These are phyloP conservation scores for Ceyx melanurus DNA, from an alignment of 2,113 vertebrate species.

Conservation along the genomic window DNA sequence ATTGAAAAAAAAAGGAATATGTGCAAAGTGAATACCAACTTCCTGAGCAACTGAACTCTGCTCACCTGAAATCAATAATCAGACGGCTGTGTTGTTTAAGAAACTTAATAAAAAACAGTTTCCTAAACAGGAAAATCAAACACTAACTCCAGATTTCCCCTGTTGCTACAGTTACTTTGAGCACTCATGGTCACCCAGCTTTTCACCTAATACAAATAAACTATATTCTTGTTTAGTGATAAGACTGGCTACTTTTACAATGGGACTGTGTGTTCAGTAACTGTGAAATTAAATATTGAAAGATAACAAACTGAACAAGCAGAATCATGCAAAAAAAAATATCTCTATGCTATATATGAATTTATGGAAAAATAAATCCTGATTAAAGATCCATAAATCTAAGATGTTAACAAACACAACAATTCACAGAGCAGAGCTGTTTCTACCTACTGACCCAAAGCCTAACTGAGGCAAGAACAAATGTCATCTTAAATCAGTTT, in stretches of 20 bases:
- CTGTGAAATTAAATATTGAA: background rate
- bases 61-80: conserved; percentile 9
- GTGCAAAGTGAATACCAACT: background rate
- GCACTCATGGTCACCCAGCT: background rate
- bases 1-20: background rate
- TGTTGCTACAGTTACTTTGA: background rate
- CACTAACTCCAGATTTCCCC: background rate
- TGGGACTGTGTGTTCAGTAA: background rate
- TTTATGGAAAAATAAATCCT: background rate
- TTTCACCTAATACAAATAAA: background rate
- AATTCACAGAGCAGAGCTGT: background rate
- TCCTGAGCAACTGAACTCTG: background rate
- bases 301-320: background rate
- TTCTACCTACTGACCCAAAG: background rate
- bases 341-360: background rate
- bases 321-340: background rate
- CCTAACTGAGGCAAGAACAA: background rate
- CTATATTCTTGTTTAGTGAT: background rate
- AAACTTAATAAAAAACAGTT: background rate
- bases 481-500: background rate
- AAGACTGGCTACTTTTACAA: background rate
- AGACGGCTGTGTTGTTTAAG: background rate
- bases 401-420: background rate
- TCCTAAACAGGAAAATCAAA: conserved; percentile 11
- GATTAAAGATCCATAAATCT: background rate